Evolutionary conservation across 2,888 invertebrate genomes (phyloP).

Genomic region (Cynaeus angustus): DNA sequence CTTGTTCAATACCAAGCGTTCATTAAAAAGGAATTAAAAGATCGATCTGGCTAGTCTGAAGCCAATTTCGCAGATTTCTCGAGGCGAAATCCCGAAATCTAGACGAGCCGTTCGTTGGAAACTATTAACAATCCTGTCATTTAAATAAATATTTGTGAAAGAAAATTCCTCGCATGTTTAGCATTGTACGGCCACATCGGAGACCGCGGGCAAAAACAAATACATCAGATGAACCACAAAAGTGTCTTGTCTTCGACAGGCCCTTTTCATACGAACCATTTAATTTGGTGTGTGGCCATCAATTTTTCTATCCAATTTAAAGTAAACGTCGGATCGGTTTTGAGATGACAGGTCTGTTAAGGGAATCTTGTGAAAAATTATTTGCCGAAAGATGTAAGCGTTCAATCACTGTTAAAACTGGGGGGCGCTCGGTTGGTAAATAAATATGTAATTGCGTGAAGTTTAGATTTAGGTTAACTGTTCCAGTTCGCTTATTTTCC

Average conservation of each 20-base stretch:
- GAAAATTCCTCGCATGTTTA: constrained; percentile 31
- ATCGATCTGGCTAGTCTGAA: constrained; percentile 29
- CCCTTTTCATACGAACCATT: constrained; percentile 26
- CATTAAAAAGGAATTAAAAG: constrained; percentile 42
- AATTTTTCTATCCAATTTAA: constrained; percentile 43
- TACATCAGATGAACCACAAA: constrained; percentile 13
- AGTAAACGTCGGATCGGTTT: constrained; percentile 23
- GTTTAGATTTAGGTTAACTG: too few relatives aligned
- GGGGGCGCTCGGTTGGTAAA: too few relatives aligned
- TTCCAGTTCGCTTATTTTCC: too few relatives aligned
- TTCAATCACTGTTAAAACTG: background rate
- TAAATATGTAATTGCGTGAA: too few relatives aligned
- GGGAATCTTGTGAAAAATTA: constrained; percentile 16
- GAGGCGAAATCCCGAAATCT: constrained; percentile 34
- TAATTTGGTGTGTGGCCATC: constrained; percentile 40
- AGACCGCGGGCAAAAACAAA: constrained; percentile 25
- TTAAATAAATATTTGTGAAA: constrained; percentile 44
- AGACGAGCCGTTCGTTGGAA: constrained; percentile 31
- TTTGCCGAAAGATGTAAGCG: background rate
- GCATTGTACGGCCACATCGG: constrained; percentile 14
- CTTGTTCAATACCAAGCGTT: constrained; percentile 27
- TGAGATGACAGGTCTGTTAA: constrained; percentile 37
- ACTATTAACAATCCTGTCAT: constrained; percentile 42
- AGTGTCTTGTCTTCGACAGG: constrained; percentile 13
- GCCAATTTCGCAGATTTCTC: constrained; percentile 40